Evolutionary conservation across 2,888 invertebrate species (phyloP), one percentile per base, ranked within the genome.

Genomic region (Mesochorus sp.): DNA sequence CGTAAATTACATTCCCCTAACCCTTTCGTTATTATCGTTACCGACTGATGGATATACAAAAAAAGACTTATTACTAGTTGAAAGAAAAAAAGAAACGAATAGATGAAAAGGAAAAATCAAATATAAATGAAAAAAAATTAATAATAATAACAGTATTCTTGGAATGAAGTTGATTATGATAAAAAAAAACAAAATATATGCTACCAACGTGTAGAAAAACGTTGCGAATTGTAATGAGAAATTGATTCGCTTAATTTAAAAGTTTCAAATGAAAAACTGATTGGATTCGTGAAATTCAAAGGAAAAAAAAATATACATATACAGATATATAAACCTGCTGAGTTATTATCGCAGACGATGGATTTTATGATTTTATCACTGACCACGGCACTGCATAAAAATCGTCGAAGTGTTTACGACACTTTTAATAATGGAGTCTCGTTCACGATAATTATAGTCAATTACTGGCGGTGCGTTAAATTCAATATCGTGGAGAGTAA

Each of bases 401-500:
- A n/a, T n/a, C n/a, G n/a, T n/a, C n/a, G n/a, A n/a, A n/a, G n/a
- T n/a, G n/a, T n/a, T n/a, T 17, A 12, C 26, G 0, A 24, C 26
- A 2, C 26, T n/a, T n/a, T n/a, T n/a, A n/a, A n/a, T 24, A 26
- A 39, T 51, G 1, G n/a, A 51, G 1, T 17, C 55, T 44, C 31
- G 66, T 75, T 39, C 24, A 4, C 66, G 44, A 66, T 64, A 51
- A 72, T 79, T 66, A 37, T 83, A 85, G 24, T 79, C 72, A 81
- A 85, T 75, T 85, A 86, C 10, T 31, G 17, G 17, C 21, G 6
- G 14, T n/a, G 2, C 47, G 24, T 26, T 8, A 5, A 37, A 44
- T 73, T 78, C 75, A 84, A 61, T 83, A 84, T 44, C 84, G 77
- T 10, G 84, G 79, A 79, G 81, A 81, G 53, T 80, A 59, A 51